Conservation (phyloP, 2,113 vertebrate genomes). For the Harpagus bidentatus region DNA sequence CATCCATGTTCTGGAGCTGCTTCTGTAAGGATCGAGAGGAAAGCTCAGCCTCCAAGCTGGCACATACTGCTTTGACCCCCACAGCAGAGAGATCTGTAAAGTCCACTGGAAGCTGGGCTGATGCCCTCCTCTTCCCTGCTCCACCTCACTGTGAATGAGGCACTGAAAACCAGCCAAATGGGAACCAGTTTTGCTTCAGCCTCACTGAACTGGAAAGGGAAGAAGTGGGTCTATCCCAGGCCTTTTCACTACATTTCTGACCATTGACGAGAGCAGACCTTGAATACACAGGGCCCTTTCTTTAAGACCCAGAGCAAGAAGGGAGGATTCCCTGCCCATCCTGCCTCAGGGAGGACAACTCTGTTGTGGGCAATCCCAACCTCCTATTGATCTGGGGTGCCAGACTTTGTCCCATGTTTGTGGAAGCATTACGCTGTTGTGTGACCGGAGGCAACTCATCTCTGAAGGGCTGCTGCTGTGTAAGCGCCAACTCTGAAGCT, state of each 20-base stretch:
- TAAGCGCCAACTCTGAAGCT: neutral
- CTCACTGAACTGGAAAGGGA: neutral
- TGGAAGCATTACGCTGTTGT: neutral
- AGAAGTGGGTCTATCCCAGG: neutral
- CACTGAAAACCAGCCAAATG: neutral
- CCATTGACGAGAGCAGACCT: neutral
- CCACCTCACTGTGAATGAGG: neutral
- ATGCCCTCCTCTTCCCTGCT: neutral
- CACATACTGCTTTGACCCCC: neutral
- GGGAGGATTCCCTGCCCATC: neutral
- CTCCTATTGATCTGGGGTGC: fast-evolving
- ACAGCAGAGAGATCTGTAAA: neutral
- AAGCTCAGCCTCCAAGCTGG: neutral
- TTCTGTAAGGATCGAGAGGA: neutral
- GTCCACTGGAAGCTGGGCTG: neutral
- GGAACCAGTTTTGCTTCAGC: neutral
- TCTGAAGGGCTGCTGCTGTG: fast-evolving
- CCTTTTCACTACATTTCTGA: neutral
- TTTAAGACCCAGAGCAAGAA: neutral
- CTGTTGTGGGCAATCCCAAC: neutral
- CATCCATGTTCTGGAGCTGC: neutral
- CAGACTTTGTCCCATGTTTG: fast-evolving
- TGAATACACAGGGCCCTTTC: neutral
- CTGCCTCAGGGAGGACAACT: neutral
- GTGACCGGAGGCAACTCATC: neutral